phyloP scores from a whole-genome alignment of 2,888 invertebrate genomes.

The Boloria selene region DNA sequence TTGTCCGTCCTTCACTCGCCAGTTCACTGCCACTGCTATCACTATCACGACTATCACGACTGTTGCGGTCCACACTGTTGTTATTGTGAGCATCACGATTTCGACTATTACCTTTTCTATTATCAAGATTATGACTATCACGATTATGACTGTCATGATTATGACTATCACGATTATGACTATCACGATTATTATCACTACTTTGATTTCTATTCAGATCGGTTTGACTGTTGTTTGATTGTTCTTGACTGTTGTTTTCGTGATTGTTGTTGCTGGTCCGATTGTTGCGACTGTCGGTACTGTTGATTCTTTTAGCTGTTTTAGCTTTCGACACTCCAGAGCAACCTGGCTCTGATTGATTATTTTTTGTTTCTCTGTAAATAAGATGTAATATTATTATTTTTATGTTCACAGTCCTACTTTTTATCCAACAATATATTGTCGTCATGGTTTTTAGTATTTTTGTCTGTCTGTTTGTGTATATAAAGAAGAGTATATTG shows the following conservation, averaged over 20 bases:
- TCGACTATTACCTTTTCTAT: conserved; percentile 18
- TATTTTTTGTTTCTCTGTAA: conserved; percentile 32
- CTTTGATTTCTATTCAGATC: conserved; percentile 3
- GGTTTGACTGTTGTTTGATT: too few species aligned
- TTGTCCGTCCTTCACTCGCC: conserved; percentile 49
- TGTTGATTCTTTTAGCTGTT: conserved; percentile 1
- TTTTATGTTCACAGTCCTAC: not conserved
- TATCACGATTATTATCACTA: conserved; percentile 18
- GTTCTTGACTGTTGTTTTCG: conserved; percentile 2
- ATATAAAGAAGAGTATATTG: too few species aligned
- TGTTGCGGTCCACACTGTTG: conserved; percentile 45
- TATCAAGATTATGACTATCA: conserved; percentile 21
- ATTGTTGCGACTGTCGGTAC: conserved; percentile 8
- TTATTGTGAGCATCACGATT: conserved; percentile 30
- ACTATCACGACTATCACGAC: conserved; percentile 37
- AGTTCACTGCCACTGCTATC: conserved; percentile 45
- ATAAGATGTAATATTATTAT: not conserved
- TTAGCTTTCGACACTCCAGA: not conserved
- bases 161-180: conserved; percentile 22
- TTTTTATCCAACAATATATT: not conserved
- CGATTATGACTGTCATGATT: conserved; percentile 39
- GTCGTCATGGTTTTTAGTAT: too few species aligned
- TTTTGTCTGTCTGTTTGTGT: too few species aligned
- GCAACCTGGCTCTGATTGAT: conserved; percentile 5
- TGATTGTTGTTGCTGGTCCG: conserved; percentile 15